Percentiles rank a stretch among this genome's conserved stretches.
Evolutionary conservation across 2,113 vertebrate species (phyloP).

Genomic region (Marcusenius ussheri): DNA sequence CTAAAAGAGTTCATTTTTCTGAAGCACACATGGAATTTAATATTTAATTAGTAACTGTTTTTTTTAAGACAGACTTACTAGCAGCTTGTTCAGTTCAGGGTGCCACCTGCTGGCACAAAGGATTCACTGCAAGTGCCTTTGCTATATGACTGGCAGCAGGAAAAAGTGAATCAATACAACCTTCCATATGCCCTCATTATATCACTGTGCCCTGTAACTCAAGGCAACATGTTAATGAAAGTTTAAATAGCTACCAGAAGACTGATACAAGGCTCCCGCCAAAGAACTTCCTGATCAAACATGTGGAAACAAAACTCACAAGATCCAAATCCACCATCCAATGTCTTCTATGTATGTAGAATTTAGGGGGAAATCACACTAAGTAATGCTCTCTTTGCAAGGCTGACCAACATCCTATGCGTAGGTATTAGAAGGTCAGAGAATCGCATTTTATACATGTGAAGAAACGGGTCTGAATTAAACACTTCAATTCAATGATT

Average conservation of each 20-base stretch:
- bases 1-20: not conserved
- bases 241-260: slow-evolving; percentile 47
- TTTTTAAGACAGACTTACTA: not conserved
- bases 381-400: not conserved
- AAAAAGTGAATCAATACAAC: slow-evolving; percentile 39
- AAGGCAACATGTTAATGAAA: slow-evolving; percentile 46
- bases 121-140: slow-evolving; percentile 27
- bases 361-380: not conserved
- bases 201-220: slow-evolving; percentile 44
- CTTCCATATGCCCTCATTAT: slow-evolving; percentile 46
- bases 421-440: not conserved
- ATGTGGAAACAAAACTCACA: slow-evolving; percentile 9
- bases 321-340: slow-evolving; percentile 19
- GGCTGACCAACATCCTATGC: not conserved
- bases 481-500: not conserved
- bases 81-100: slow-evolving; percentile 33
- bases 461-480: not conserved
- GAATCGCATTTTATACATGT: not conserved
- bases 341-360: not conserved
- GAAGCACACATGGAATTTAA: not conserved
- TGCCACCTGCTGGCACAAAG: slow-evolving; percentile 31
- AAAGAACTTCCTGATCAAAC: slow-evolving; percentile 18
- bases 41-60: not conserved
- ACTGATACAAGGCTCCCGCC: slow-evolving; percentile 29
- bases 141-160: slow-evolving; percentile 27